Evolutionary conservation across 2,888 invertebrate species (phyloP), one percentile per base, ranked within the genome.

Genomic region (Andrena flavipes): DNA sequence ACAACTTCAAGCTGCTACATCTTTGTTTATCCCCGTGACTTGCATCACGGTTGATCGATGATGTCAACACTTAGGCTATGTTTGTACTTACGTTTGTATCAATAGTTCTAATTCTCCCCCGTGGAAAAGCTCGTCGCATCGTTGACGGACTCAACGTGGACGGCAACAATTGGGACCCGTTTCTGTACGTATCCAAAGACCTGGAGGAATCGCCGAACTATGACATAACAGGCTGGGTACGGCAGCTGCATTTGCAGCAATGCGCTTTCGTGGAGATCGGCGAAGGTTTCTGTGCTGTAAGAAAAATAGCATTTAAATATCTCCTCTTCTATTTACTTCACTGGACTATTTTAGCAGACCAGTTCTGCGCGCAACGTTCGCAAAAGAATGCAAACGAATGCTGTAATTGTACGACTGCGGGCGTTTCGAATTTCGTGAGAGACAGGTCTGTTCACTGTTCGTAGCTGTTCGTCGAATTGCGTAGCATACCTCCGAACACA

Each of bases 211-310:
- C 68, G 13, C 69, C 86, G 13, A 88, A 54, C 59, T 94, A 94
- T 84, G 92, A 94, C 80, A 91, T 94, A 73, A 91, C 90, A 26
- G 77, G 89, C 23, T 94, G 94, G 93, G 92, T 94, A 16, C 87
- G 87, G 62, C 90, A 93, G 74, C 88, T 95, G 60, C 92, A 94
- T 87, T 89, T 95, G 48, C 94, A 95, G 88, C 93, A 94, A 54
- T 95, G 95, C 80, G 94, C 92, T 42, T 92, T 95, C 74, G 94
- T 95, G 16, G 94, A 94, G 86, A 93, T 95, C 73, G 94, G 95
- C 23, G 93, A 95, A 84, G 92, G 93, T 84, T 94, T 93, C 90
- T 94, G 94, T 87, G 94, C 94, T 64, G 94, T 94, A 88, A 91
- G 92, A 16, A 29, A 42, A 62, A 29, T 2, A 4, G 6, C 26